Evolutionary conservation across 2,888 invertebrate genomes (phyloP), one percentile per base, ranked within the genome.

Genomic region (Tenthredo livida): DNA sequence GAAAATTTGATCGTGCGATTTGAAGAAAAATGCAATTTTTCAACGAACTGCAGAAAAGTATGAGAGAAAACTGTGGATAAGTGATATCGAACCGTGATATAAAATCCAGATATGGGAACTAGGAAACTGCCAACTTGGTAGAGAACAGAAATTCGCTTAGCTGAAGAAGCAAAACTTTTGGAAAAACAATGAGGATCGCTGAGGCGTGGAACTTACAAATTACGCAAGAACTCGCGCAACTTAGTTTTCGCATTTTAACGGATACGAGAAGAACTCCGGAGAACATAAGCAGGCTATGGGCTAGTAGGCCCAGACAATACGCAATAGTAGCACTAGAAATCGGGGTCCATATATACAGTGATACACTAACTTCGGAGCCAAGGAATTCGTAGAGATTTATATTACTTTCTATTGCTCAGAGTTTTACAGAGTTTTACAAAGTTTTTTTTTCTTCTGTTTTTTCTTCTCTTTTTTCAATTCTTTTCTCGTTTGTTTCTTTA

Each of bases 141-240:
- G 37, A 37, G 37, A 37, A 37, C 37, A 54, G 7, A 83, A 83
- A 29, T 83, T 67, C 67, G 73, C 47, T 47, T 21, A 58, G 29
- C 25, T 61, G 47, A 54, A 50, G 80, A 25, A 77, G 77, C 78
- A 61, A 12, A 61, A 83, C 83, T 83, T 50, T 67, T 47, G 33
- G 17, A 83, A 83, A 83, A 83, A 83, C 83, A 83, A 83, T 83
- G 67, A 67, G 83, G 33, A 83, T 83, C 83, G 83, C 67, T 50
- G 83, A 83, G 67, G 67, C 83, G 83, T 70, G 67, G 83, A 83
- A 47, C 67, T 83, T 83, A 83, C 83, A 83, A 83, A 83, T 83
- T 83, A 70, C 72, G 72, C 83, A 67, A 83, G 83, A 83, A 83
- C 47, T 83, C 67, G 47, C 10, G 10, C 83, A 21, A 83, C 83